These are phyloP conservation scores for Anguilla marmorata DNA, from an alignment of 2,797 vertebrate species.

Conservation along the genomic window DNA sequence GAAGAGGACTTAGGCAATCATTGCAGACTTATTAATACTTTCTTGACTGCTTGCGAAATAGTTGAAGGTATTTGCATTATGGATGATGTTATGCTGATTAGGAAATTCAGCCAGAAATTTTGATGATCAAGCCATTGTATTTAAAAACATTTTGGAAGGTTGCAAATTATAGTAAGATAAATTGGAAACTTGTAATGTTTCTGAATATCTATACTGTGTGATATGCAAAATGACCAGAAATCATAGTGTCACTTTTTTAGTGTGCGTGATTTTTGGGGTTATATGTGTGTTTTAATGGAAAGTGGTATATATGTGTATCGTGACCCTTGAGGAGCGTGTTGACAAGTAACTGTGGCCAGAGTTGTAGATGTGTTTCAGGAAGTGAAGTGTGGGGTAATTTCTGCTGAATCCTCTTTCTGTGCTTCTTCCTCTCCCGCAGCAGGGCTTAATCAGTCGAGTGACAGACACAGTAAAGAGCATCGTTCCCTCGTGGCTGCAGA, in stretches of 20 bases:
- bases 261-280: not conserved
- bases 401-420: not conserved
- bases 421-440: constrained; percentile 51
- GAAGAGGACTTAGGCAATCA: not conserved
- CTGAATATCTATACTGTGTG: not conserved
- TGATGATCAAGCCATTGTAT: not conserved
- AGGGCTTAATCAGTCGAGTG: constrained; percentile 91
- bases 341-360: not conserved
- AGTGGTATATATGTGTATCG: not conserved
- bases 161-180: too few species aligned
- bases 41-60: not conserved
- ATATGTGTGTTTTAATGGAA: not conserved
- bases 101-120: not conserved
- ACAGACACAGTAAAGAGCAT: constrained; percentile 97
- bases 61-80: not conserved
- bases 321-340: not conserved
- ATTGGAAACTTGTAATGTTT: not conserved
- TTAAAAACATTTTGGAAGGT: not conserved
- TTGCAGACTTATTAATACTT: not conserved
- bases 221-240: not conserved
- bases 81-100: not conserved
- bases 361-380: not conserved
- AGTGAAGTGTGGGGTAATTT: not conserved
- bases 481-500: constrained; percentile 94
- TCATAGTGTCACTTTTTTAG: not conserved